These are phyloP conservation scores for Callionymus lyra DNA, from an alignment of 2,113 vertebrate species.

Conservation along the genomic window DNA sequence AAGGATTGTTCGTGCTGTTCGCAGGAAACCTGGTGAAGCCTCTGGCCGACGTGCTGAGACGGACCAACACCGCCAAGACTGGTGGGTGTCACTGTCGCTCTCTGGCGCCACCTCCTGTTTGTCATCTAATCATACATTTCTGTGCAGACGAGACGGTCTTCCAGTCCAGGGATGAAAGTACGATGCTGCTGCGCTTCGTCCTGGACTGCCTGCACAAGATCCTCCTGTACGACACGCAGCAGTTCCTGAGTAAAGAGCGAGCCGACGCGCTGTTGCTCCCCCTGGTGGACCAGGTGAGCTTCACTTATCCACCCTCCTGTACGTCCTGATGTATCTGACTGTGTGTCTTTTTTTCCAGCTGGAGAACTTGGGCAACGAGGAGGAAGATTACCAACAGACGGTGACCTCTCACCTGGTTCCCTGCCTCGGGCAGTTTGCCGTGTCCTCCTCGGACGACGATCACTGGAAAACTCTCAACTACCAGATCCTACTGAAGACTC, in stretches of 20 bases:
- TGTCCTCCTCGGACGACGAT: conserved; percentile 82
- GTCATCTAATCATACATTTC: neutral
- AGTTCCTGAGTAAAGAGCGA: conserved; percentile 85
- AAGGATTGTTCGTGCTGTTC: conserved; percentile 88
- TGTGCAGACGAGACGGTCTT: conserved; percentile 73
- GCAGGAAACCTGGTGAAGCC: conserved; percentile 88
- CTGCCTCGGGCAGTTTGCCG: conserved; percentile 84
- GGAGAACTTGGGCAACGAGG: conserved; percentile 81
- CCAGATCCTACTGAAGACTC: conserved; percentile 84
- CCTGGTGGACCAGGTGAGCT: conserved; percentile 84
- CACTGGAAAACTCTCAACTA: conserved; percentile 94
- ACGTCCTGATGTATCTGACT: neutral
- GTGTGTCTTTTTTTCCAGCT: conserved; percentile 58
- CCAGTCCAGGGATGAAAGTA: conserved; percentile 72
- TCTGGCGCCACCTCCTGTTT: neutral
- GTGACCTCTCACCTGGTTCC: conserved; percentile 76
- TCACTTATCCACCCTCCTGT: neutral
- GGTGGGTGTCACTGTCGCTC: conserved; percentile 40
- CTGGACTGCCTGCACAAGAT: conserved; percentile 83
- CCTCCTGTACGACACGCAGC: conserved; percentile 86
- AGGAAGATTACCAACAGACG: conserved; percentile 71
- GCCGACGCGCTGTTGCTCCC: conserved; percentile 80
- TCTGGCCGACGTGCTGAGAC: conserved; percentile 74
- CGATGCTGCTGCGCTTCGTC: conserved; percentile 70
- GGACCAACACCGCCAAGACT: conserved; percentile 69